Base-by-base conservation (phyloP, 2,888 invertebrate genomes). In the Mythimna loreyi region DNA sequence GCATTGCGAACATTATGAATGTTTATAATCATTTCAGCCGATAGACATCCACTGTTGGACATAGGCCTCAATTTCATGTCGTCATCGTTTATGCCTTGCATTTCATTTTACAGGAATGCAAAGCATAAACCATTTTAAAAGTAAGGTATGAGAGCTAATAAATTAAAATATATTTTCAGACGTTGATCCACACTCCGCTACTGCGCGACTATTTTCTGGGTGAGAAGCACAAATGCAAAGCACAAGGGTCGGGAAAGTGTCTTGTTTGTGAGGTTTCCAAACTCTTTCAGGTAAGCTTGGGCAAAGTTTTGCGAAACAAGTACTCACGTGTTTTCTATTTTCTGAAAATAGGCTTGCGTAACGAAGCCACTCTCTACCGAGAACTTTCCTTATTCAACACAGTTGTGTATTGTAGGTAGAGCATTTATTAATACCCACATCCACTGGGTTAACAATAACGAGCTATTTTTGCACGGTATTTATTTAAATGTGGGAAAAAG, bases 251-350 rank as follows among this genome's bases (percentile, higher is more conserved):
- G 3, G 97, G 97, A 50, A 97, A 97, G 89, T 99, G 99, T 94
- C 96, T 99, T 68, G 99, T 99, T 71, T 99, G 99, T 93, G 99
- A 99, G 95, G 98, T 99, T 83, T 98, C 98, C n/a, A 97, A 98
- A 82, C 96, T 99, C 49, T 99, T 99, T 96, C 99, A 99, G 97
- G 98, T 98, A 96, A 75, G 73, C 28, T 60, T 33, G 30, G 30
- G 16, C 25, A 28, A 64, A 52, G 62, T 58, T 53, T 50, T 13
- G 50, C 23, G 16, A 33, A 45, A 62, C 21, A 57, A 40, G 33
- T 47, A 43, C 33, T 19, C 23, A 52, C 52, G 52, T 52, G 9
- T 9, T n/a, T 11, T 30, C 33, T 6, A 28, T 47, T 72, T 70
- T 33, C 53, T 56, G 25, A 56, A 57, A 80, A 63, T 73, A 75